Evolutionary conservation across 1,140 invertebrate species (phyloP).

Genomic region (Drosophila nikananu): DNA sequence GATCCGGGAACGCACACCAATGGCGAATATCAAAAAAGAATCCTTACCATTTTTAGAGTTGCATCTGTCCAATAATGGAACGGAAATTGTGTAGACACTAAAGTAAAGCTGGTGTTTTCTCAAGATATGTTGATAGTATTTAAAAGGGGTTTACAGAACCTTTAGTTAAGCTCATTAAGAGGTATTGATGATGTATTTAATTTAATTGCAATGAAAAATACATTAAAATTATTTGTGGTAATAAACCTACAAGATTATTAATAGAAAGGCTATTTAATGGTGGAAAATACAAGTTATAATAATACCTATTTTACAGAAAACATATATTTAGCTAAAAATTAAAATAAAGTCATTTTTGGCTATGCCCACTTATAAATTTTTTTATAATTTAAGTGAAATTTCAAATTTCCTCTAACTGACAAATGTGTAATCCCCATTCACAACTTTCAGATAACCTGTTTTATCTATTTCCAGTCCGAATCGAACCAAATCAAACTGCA

Average conservation of each 20-base stretch:
- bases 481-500: constrained; percentile 2
- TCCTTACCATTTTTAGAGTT: not conserved
- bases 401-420: not conserved
- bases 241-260: too few species aligned
- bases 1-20: constrained; percentile 14
- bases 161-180: too few species aligned
- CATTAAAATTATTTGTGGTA: not conserved
- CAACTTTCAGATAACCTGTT: not conserved
- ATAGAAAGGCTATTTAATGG: too few species aligned
- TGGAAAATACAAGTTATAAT: too few species aligned
- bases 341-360: too few species aligned
- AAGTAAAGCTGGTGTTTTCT: not conserved
- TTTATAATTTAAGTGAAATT: not conserved
- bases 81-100: not conserved
- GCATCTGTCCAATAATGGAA: constrained; percentile 10
- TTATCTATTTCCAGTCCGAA: not conserved
- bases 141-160: not conserved
- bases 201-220: not conserved
- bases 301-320: too few species aligned
- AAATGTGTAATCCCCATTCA: not conserved
- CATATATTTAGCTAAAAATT: too few species aligned
- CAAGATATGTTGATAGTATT: not conserved
- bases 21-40: constrained; percentile 28
- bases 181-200: too few species aligned
- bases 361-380: not conserved